A percentile compares a stretch with the other conserved stretches of the same genome.
Conservation (phyloP, 64 coral and sea anemone species). For the Montipora foliosa region DNA sequence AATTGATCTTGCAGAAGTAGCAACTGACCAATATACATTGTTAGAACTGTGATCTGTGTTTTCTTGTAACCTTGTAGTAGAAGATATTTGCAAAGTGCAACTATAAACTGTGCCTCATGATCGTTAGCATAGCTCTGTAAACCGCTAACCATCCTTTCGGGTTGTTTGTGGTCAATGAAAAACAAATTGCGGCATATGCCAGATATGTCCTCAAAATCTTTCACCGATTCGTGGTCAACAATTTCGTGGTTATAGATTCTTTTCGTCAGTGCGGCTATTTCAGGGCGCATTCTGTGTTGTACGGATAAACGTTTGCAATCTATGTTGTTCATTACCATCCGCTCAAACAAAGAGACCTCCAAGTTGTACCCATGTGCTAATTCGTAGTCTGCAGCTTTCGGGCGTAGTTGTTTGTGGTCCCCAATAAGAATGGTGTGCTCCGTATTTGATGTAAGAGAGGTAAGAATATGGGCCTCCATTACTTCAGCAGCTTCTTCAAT, state of each 20-base stretch:
- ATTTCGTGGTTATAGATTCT: too few species aligned
- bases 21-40: slow-evolving; percentile 88
- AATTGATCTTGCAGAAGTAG: slow-evolving; percentile 81
- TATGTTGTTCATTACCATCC: slow-evolving; percentile 87
- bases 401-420: slow-evolving; percentile 90
- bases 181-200: slow-evolving; percentile 75
- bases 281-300: too few species aligned
- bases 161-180: slow-evolving; percentile 75
- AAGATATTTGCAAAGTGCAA: slow-evolving; percentile 75
- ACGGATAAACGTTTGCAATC: slow-evolving; percentile 42
- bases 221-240: too few species aligned
- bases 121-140: slow-evolving; percentile 84
- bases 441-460: slow-evolving; percentile 65
- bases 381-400: slow-evolving; percentile 84
- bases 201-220: too few species aligned
- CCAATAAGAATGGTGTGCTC: slow-evolving; percentile 86
- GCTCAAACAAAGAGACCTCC: slow-evolving; percentile 86
- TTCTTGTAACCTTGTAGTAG: slow-evolving; percentile 76
- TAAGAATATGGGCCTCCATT: slow-evolving; percentile 82
- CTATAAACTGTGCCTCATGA: slow-evolving; percentile 82
- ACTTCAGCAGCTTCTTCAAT: slow-evolving; percentile 84
- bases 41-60: slow-evolving; percentile 83
- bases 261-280: too few species aligned
- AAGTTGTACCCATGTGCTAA: slow-evolving; percentile 82
- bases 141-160: slow-evolving; percentile 41